Conservation (phyloP, 2,113 vertebrate species). For the Periophthalmodon schlosseri region DNA sequence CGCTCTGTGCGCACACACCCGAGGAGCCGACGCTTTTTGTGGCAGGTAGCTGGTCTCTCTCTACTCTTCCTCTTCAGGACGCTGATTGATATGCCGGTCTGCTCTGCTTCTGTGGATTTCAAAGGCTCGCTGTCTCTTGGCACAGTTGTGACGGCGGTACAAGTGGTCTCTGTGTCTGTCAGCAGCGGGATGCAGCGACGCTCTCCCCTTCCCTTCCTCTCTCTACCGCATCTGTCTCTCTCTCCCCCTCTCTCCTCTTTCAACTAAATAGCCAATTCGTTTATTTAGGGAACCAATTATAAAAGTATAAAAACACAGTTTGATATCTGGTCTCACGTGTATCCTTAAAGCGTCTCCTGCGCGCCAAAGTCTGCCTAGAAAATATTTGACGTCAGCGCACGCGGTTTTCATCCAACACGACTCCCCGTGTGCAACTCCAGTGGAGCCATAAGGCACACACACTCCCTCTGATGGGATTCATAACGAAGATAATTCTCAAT, state of each 20-base stretch:
- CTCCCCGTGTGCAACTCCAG: slow-evolving; percentile 27
- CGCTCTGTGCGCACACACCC: background rate
- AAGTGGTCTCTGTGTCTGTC: slow-evolving; percentile 73
- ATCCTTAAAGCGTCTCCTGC: slow-evolving; percentile 4
- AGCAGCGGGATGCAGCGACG: slow-evolving; percentile 52
- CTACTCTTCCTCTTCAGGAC: slow-evolving; percentile 53
- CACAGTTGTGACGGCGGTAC: slow-evolving; percentile 69
- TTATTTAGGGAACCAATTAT: slow-evolving; percentile 9
- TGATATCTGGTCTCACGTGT: background rate
- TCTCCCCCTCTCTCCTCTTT: slow-evolving; percentile 8
- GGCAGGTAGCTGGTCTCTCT: slow-evolving; percentile 30
- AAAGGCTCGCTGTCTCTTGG: slow-evolving; percentile 76
- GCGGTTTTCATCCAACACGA: slow-evolving; percentile 14
- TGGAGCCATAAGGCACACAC: slow-evolving; percentile 23
- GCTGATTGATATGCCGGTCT: slow-evolving; percentile 78
- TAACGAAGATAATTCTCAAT: slow-evolving; percentile 18
- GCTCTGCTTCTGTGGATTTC: slow-evolving; percentile 70
- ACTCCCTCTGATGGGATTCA: slow-evolving; percentile 33
- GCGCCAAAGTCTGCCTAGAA: slow-evolving; percentile 41
- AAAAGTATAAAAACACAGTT: slow-evolving; percentile 42
- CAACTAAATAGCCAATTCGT: slow-evolving; percentile 40
- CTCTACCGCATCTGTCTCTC: slow-evolving; percentile 13
- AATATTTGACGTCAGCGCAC: slow-evolving; percentile 51
- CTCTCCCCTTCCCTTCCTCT: slow-evolving; percentile 22
- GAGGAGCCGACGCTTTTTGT: slow-evolving; percentile 35